Conservation (phyloP, 2,797 vertebrate genomes). For the Tenualosa thibaudeaui region DNA sequence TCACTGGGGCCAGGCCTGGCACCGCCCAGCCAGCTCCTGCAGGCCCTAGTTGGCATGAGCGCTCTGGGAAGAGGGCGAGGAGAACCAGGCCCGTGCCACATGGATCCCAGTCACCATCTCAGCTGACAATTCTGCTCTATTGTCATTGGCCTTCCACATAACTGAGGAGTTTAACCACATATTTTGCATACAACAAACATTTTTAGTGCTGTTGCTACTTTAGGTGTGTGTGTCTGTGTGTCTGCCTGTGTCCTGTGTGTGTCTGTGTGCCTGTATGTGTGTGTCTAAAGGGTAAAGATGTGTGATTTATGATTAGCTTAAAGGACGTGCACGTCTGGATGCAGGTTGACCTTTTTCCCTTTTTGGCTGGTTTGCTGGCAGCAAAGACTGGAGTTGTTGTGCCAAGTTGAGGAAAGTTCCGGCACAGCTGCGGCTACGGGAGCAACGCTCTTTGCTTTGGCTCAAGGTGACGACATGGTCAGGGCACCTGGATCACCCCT, state of each 20-base stretch:
- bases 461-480: neutral
- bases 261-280: neutral
- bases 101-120: neutral
- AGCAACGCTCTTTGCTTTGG: neutral
- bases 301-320: neutral
- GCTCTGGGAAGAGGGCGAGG: neutral
- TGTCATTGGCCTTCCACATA: neutral
- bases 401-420: neutral
- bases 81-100: neutral
- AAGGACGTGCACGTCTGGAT: neutral
- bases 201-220: neutral
- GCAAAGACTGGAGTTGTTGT: neutral
- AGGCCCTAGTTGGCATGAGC: neutral
- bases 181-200: neutral
- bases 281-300: neutral
- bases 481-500: neutral
- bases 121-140: neutral
- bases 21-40: neutral
- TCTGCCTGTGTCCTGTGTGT: neutral
- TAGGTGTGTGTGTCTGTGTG: neutral
- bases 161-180: neutral
- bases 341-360: neutral
- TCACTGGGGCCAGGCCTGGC: neutral
- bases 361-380: neutral
- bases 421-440: neutral